Evolutionary conservation across 1,140 invertebrate genomes (phyloP), one percentile per base, ranked within the genome.

Genomic region (Grapholita molesta): DNA sequence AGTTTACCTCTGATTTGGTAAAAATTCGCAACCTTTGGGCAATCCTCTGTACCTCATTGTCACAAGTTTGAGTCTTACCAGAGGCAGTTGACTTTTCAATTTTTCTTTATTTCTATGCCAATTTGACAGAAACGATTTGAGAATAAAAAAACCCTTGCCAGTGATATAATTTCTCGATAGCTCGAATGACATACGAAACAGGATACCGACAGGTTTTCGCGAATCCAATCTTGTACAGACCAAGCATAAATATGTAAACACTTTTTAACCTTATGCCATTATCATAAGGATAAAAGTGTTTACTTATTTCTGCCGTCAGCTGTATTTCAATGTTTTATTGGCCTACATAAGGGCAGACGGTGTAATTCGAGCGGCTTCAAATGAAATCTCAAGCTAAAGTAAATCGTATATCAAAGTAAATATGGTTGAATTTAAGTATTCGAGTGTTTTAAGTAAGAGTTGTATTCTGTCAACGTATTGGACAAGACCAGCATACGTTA

Each of bases 281-380:
- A n/a, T n/a, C n/a, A n/a, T n/a, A n/a, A n/a, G n/a, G n/a, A n/a
- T n/a, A n/a, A n/a, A n/a, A n/a, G n/a, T n/a, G n/a, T n/a, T n/a
- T n/a, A n/a, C n/a, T n/a, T n/a, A n/a, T n/a, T n/a, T n/a, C n/a
- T n/a, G n/a, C n/a, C n/a, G n/a, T n/a, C n/a, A n/a, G n/a, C n/a
- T 61, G 55, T 61, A 61, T 61, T 61, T 61, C 28, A 32, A 61
- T 28, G 55, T 61, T 61, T 61, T 61, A 61, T 61, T 61, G 55
- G 7, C 23, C 24, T 61, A 61, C 55, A 61, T 61, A 61, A 28
- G 55, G 12, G 55, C 18, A 48, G 42, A 48, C 25, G 12, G 9
- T 61, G 55, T 61, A 61, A 61, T 61, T 61, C 28, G 55, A 61
- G 18, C 25, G 6, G 12, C 28, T 61, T 61, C 30, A 55, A 61